A percentile compares a stretch with the other conserved stretches of the same genome.
These are phyloP conservation scores for Perca schrenkii DNA, from an alignment of 2,113 vertebrate genomes.

Conservation along the genomic window DNA sequence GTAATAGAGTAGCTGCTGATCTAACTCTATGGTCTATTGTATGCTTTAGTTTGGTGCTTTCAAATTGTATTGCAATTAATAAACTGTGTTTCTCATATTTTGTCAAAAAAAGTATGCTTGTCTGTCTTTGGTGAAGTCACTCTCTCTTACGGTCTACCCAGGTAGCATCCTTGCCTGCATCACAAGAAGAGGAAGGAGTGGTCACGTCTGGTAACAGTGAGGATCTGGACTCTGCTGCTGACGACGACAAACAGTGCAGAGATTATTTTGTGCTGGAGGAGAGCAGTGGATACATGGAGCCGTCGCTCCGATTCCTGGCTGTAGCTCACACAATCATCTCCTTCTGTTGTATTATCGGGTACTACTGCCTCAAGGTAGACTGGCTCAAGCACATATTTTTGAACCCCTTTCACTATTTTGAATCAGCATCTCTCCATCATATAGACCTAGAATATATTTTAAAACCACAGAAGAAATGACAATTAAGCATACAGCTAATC, in stretches of 20 bases:
- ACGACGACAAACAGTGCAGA: slow-evolving; percentile 62
- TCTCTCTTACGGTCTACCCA: slow-evolving; percentile 58
- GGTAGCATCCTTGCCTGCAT: slow-evolving; percentile 87
- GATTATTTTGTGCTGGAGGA: slow-evolving; percentile 92
- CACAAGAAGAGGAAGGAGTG: slow-evolving; percentile 77
- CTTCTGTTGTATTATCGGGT: slow-evolving; percentile 97
- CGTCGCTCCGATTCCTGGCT: slow-evolving; percentile 87
- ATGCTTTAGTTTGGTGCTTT: not conserved
- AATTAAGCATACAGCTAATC: not conserved
- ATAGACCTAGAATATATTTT: not conserved
- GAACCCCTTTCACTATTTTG: not conserved
- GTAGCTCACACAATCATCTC: slow-evolving; percentile 93
- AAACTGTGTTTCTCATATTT: not conserved
- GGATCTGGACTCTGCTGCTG: slow-evolving; percentile 13
- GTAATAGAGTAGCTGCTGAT: no score
- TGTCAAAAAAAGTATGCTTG: not conserved
- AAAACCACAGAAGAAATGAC: not conserved
- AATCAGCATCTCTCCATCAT: slow-evolving; percentile 7
- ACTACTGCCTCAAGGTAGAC: slow-evolving; percentile 95
- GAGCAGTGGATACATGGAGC: slow-evolving; percentile 95
- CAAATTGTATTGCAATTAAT: not conserved
- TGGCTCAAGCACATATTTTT: not conserved
- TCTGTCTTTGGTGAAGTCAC: not conserved
- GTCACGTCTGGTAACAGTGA: slow-evolving; percentile 57
- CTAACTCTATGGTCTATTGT: not conserved